Base-by-base conservation (phyloP, 64 coral and sea anemone genomes). In the Acropora tenuis region DNA sequence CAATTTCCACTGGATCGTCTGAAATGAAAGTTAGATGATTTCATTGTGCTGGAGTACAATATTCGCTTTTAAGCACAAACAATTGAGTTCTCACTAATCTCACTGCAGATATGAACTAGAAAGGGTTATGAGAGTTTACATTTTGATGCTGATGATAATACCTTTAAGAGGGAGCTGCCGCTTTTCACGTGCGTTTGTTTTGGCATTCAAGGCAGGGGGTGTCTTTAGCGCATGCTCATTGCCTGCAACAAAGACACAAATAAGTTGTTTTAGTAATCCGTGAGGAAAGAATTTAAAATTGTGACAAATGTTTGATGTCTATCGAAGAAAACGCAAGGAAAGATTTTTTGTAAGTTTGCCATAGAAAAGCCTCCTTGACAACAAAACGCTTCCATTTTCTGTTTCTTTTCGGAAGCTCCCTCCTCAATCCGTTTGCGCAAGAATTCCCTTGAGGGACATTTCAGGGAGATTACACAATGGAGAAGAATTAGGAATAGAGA, bases 111-210 rank as follows among this genome's bases (percentile, higher is more conserved):
- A 43, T 80, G 1, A 12, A 59, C 30, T 19, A 15, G 2, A 41
- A 7, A 1, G 11, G 43, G 53, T 63, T 15, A 5, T 3, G 79
- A 82, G 41, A 82, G 40, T 45, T 15, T 82, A 1, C 45, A 82
- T 58, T 8, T 65, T 63, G 53, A 41, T 8, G 43, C 66, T 8
- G 17, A 3, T 72, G 44, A 72, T 30, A 30, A 30, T 85, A 85
- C 82, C 82, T 85, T 85, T 61, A 85, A 71, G 82, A 85, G 82
- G 82, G 82, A 85, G 82, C 82, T 85, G 82, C 82, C 82, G 82
- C 82, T 85, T 85, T 85, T 85, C 44, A 63, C 82, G 82, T 85
- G 82, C 82, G 65, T 85, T 65, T 61, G 17, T 71, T 85, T 85
- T 72, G 45, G 45, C 30, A 47, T 85, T 71, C 61, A 49, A 47